phyloP scores from a whole-genome alignment of 2,888 invertebrate genomes.

The Argyra leucocephala region DNA sequence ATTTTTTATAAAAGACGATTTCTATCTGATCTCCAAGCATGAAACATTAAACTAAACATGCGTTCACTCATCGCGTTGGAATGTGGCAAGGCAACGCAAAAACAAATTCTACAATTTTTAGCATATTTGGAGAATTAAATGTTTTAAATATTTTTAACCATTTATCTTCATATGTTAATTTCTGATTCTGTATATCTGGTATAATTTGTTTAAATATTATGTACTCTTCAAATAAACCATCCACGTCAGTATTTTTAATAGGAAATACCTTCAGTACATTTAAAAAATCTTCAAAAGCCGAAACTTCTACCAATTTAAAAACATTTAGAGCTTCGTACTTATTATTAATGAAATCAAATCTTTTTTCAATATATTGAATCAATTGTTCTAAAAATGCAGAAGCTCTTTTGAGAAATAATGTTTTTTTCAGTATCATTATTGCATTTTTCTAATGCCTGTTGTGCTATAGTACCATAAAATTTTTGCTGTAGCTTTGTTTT shows the following conservation, averaged over 20 bases:
- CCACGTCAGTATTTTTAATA: neutral
- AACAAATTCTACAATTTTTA: neutral
- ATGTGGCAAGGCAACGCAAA: constrained; percentile 7
- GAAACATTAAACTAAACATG: constrained; percentile 2
- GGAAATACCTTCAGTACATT: neutral
- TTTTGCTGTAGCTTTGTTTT: too few relatives aligned
- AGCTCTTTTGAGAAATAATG: too few relatives aligned
- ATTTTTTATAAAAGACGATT: neutral
- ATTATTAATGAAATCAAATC: constrained; percentile 9
- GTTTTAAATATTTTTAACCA: neutral
- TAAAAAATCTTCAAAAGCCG: neutral
- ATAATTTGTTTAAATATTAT: neutral
- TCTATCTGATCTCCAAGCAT: neutral
- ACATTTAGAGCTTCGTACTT: neutral
- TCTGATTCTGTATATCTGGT: too few relatives aligned
- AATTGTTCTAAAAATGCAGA: too few relatives aligned
- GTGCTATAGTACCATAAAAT: too few relatives aligned
- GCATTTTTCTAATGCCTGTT: too few relatives aligned
- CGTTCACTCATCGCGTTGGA: constrained; percentile 9
- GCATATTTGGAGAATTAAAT: neutral
- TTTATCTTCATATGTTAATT: neutral
- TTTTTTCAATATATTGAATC: constrained; percentile 18
- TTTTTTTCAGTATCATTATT: too few relatives aligned
- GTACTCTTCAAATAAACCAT: neutral
- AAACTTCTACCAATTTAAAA: neutral